phyloP scores from a whole-genome alignment of 2,797 vertebrate genomes.

The Nannoperca australis region DNA sequence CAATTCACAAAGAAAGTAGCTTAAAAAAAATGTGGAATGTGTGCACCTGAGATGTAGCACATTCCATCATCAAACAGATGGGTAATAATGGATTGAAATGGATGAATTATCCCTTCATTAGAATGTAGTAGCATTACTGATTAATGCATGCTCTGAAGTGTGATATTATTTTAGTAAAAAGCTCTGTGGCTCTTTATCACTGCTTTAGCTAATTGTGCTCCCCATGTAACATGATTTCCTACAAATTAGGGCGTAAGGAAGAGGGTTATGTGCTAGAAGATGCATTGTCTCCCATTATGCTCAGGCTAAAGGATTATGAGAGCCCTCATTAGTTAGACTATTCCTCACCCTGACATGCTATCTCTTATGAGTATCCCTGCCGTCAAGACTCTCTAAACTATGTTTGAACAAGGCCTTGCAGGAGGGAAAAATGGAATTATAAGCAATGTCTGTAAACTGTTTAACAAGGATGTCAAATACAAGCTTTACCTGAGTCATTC shows the following conservation, averaged over 20 bases:
- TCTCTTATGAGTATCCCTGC: slow-evolving; percentile 77
- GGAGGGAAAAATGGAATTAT: slow-evolving; percentile 54
- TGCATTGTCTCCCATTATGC: slow-evolving; percentile 88
- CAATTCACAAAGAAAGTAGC: slow-evolving; percentile 7
- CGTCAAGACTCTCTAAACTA: slow-evolving; percentile 75
- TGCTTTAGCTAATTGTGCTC: slow-evolving; percentile 86
- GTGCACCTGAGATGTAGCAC: slow-evolving; percentile 11
- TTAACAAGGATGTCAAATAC: slow-evolving; percentile 11
- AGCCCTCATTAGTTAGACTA: slow-evolving; percentile 85
- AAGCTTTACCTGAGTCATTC: slow-evolving; percentile 36
- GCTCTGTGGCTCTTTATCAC: slow-evolving; percentile 70
- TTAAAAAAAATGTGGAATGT: slow-evolving; percentile 8
- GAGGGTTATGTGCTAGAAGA: slow-evolving; percentile 82
- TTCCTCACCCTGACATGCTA: slow-evolving; percentile 84
- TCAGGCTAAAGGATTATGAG: slow-evolving; percentile 85
- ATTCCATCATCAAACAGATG: slow-evolving; percentile 6
- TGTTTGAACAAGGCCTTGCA: slow-evolving; percentile 79
- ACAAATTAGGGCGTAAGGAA: slow-evolving; percentile 87
- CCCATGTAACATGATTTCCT: slow-evolving; percentile 87
- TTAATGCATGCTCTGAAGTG: slow-evolving; percentile 68
- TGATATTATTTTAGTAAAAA: slow-evolving; percentile 67
- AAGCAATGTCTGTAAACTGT: slow-evolving; percentile 48
- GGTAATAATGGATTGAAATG: slow-evolving; percentile 44
- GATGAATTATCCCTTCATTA: slow-evolving; percentile 43
- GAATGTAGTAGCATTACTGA: slow-evolving; percentile 45